A percentile compares a stretch with the other conserved stretches of the same genome.
phyloP scores from a whole-genome alignment of 2,113 vertebrate genomes.

The Protomyctophum bolini region DNA sequence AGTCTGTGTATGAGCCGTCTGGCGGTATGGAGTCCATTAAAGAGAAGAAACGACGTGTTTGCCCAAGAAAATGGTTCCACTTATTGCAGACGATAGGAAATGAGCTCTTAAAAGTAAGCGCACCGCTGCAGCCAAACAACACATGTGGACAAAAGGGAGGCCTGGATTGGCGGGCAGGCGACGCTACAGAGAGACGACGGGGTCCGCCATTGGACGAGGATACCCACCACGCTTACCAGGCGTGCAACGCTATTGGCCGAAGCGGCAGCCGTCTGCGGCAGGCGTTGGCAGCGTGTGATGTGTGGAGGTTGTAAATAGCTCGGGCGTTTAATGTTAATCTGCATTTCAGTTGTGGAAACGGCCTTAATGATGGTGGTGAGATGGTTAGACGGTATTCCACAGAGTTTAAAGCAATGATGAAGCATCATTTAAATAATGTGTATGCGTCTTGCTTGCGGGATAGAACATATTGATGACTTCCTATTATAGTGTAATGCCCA shows the following conservation, averaged over 20 bases:
- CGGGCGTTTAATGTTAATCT: constrained; percentile 60
- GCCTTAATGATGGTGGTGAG: constrained; percentile 41
- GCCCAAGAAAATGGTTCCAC: constrained; percentile 60
- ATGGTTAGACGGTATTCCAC: neutral
- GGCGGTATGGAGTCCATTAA: constrained; percentile 60
- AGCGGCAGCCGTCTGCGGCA: constrained; percentile 30
- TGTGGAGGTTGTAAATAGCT: constrained; percentile 71
- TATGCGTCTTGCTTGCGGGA: too few species aligned
- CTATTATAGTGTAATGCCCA: too few species aligned
- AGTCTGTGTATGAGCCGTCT: constrained; percentile 38
- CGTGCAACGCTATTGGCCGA: constrained; percentile 48
- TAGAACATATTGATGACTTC: too few species aligned
- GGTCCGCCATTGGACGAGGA: constrained; percentile 44
- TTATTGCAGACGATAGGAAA: constrained; percentile 69
- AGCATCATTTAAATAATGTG: too few species aligned
- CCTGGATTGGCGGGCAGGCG: constrained; percentile 38
- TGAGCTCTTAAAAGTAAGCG: constrained; percentile 63
- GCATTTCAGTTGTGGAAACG: constrained; percentile 61
- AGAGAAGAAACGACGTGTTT: constrained; percentile 52
- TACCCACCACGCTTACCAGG: constrained; percentile 18
- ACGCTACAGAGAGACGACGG: constrained; percentile 13
- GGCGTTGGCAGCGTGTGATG: constrained; percentile 57
- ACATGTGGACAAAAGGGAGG: constrained; percentile 44
- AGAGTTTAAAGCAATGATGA: too few species aligned
- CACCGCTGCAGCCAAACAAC: constrained; percentile 50